A percentile compares a stretch with the other conserved stretches of the same genome.
Conservation (phyloP, 2,113 vertebrate species). For the Eurystomus gularis region DNA sequence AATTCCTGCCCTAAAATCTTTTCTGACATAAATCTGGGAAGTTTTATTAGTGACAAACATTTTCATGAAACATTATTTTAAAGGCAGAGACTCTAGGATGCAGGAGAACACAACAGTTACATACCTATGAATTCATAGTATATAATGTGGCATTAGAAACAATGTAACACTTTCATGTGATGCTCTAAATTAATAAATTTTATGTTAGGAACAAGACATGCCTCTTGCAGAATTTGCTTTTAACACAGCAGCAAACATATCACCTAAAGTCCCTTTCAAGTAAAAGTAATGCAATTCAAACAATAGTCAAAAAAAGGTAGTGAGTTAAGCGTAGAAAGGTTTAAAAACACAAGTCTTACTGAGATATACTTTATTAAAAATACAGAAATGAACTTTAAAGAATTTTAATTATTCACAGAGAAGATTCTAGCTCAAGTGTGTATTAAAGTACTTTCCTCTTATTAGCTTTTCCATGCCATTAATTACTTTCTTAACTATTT, state of each 20-base stretch:
- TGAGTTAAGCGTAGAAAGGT: background rate
- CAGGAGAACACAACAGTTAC: background rate
- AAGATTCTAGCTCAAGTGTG: conserved; percentile 69
- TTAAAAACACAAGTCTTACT: background rate
- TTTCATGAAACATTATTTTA: background rate
- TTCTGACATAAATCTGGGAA: background rate
- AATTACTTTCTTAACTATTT: conserved; percentile 78
- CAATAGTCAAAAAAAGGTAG: background rate
- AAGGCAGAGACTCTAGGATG: background rate
- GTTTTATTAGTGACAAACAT: background rate
- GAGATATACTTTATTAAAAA: conserved; percentile 58
- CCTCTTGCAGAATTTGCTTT: background rate
- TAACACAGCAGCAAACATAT: background rate
- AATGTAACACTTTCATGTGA: background rate
- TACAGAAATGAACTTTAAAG: conserved; percentile 53
- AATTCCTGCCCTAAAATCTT: background rate
- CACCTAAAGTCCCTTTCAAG: background rate
- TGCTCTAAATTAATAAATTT: background rate
- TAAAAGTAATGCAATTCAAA: background rate
- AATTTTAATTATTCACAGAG: conserved; percentile 66
- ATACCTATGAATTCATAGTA: background rate
- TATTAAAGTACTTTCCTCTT: conserved; percentile 69
- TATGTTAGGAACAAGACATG: background rate
- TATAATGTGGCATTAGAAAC: background rate
- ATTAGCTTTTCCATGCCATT: conserved; percentile 69